These are phyloP conservation scores for Aphaenogaster ashmeadi DNA, from an alignment of 1,140 invertebrate genomes.

Conservation along the genomic window DNA sequence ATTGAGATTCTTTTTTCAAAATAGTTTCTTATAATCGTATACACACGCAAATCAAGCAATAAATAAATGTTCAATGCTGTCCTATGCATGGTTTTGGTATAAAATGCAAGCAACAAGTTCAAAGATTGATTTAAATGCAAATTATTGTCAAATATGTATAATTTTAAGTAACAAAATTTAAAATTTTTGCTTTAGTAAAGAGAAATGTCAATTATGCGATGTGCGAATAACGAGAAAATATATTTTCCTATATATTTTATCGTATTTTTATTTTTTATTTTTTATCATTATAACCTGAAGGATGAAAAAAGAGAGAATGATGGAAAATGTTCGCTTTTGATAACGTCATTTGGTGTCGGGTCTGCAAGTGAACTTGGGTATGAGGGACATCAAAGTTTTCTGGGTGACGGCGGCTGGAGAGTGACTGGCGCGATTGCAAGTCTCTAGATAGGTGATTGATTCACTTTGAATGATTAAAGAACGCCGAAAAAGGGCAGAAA, in stretches of 20 bases:
- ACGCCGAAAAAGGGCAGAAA: slow-evolving; percentile 75
- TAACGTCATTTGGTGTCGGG: slow-evolving; percentile 75
- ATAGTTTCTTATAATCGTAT: background rate
- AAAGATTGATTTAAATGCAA: background rate
- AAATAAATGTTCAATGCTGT: background rate
- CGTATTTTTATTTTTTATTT: slow-evolving; percentile 17
- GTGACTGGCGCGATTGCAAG: slow-evolving; percentile 85
- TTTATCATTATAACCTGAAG: background rate
- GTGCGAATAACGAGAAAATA: background rate
- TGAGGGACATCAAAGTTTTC: slow-evolving; percentile 80
- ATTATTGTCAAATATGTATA: background rate
- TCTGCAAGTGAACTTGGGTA: slow-evolving; percentile 61
- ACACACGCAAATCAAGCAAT: background rate
- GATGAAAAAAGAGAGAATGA: slow-evolving; percentile 18
- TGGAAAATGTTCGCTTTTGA: slow-evolving; percentile 71
- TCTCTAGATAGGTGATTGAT: slow-evolving; percentile 86
- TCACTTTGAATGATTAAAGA: slow-evolving; percentile 87
- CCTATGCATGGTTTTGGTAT: background rate
- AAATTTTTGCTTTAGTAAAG: background rate
- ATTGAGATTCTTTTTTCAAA: background rate
- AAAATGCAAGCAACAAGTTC: background rate
- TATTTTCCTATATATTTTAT: background rate
- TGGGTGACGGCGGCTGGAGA: slow-evolving; percentile 80
- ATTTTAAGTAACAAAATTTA: background rate
- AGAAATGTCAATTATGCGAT: background rate